Percentiles rank a stretch among this genome's conserved stretches.
Conservation (phyloP, 1,140 invertebrate genomes). For the Cardiocondyla obscurior region DNA sequence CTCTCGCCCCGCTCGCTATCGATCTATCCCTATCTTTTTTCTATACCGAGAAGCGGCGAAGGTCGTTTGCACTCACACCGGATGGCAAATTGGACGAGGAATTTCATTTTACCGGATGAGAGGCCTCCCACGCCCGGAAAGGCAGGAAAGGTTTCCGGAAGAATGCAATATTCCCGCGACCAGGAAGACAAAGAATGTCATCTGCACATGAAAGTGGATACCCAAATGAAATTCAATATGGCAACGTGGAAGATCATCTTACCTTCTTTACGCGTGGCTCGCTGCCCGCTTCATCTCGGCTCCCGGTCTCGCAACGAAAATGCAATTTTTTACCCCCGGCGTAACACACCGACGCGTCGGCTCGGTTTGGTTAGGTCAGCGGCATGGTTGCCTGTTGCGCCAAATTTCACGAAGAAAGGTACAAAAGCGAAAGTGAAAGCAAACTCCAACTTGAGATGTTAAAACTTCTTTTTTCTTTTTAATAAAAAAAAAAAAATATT, state of each 20-base stretch:
- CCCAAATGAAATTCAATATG: constrained; percentile 74
- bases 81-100: constrained; percentile 74
- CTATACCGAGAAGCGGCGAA: constrained; percentile 17
- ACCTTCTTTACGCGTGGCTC: constrained; percentile 31
- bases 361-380: background rate
- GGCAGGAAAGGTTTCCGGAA: constrained; percentile 70
- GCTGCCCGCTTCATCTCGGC: background rate
- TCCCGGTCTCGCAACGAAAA: constrained; percentile 8
- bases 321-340: constrained; percentile 3
- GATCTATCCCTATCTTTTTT: constrained; percentile 21
- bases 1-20: background rate
- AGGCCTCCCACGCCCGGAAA: constrained; percentile 55
- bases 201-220: constrained; percentile 72
- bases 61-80: constrained; percentile 57
- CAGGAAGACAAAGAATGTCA: constrained; percentile 73
- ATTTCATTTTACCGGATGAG: constrained; percentile 74
- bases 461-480: too few relatives aligned
- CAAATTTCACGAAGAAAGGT: background rate
- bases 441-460: too few relatives aligned
- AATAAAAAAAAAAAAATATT: too few relatives aligned
- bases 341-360: background rate
- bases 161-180: constrained; percentile 71
- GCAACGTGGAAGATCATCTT: constrained; percentile 67
- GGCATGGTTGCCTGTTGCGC: constrained; percentile 29
- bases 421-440: background rate